phyloP scores from a whole-genome alignment of 2,113 vertebrate genomes.

The Diadophis punctatus region DNA sequence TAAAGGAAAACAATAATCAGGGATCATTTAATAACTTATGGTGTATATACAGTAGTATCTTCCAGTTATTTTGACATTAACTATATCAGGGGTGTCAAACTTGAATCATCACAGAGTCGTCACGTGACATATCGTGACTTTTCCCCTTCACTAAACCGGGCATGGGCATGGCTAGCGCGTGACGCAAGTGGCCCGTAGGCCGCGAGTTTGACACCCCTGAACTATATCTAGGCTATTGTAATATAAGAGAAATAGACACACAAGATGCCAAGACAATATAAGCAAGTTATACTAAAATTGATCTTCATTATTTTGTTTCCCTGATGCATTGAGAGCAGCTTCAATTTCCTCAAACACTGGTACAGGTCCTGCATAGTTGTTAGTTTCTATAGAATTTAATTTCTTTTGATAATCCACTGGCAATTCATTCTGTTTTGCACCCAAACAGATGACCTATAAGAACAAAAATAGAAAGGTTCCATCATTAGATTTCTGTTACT shows the following conservation, averaged over 20 bases:
- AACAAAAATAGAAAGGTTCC: not conserved
- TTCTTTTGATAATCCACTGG: slow-evolving; percentile 79
- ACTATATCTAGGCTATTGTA: not conserved
- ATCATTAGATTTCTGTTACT: not conserved
- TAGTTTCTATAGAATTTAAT: slow-evolving; percentile 80
- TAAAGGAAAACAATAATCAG: not conserved
- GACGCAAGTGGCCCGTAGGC: too few species aligned
- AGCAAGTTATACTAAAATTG: not conserved
- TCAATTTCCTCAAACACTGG: slow-evolving; percentile 79
- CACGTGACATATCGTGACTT: too few species aligned
- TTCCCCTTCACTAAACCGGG: too few species aligned
- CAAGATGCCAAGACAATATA: slow-evolving; percentile 15
- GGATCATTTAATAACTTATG: not conserved
- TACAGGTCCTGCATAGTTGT: slow-evolving; percentile 78
- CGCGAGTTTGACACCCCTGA: too few species aligned
- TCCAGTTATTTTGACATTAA: not conserved
- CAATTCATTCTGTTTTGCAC: slow-evolving; percentile 84
- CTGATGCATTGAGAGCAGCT: slow-evolving; percentile 57
- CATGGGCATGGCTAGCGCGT: too few species aligned
- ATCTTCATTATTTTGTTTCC: slow-evolving; percentile 32
- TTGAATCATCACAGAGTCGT: too few species aligned
- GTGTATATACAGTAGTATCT: not conserved
- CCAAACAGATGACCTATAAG: slow-evolving; percentile 83
- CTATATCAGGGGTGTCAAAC: too few species aligned
- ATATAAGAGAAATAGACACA: slow-evolving; percentile 8